phyloP scores from a whole-genome alignment of 2,797 vertebrate species.

The Sylvia borin region DNA sequence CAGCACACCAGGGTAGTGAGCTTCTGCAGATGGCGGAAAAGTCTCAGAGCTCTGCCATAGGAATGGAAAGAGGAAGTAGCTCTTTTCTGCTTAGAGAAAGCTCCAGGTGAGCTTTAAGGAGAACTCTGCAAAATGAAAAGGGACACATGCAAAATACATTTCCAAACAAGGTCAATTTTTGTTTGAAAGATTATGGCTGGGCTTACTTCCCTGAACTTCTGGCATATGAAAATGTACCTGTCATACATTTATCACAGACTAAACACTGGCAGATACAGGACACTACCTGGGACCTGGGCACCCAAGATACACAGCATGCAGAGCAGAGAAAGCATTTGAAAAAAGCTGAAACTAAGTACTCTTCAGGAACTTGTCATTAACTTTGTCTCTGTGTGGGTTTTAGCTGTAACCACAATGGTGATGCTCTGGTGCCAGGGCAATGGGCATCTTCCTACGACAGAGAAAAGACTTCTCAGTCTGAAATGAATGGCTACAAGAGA shows the following conservation, averaged over 20 bases:
- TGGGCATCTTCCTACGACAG: not conserved
- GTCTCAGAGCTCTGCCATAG: not conserved
- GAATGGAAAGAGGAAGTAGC: not conserved
- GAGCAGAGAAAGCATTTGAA: not conserved
- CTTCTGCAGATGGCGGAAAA: not conserved
- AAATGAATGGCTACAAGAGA: not conserved
- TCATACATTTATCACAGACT: not conserved
- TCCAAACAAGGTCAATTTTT: not conserved
- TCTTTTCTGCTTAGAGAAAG: not conserved
- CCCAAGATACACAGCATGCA: accelerated
- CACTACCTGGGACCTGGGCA: not conserved
- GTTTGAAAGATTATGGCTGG: not conserved
- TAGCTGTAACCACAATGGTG: not conserved
- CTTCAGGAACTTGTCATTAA: not conserved
- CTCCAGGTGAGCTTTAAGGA: not conserved
- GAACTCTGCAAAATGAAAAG: not conserved
- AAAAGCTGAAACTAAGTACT: not conserved
- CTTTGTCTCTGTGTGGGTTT: not conserved
- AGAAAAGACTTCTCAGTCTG: not conserved
- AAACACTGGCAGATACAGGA: not conserved
- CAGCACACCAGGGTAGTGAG: not conserved
- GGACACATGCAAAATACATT: not conserved
- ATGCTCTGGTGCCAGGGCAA: not conserved
- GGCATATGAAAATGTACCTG: not conserved
- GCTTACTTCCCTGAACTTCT: not conserved